Evolutionary conservation across 1,140 invertebrate species (phyloP).

Genomic region (Pogonus chalceus): DNA sequence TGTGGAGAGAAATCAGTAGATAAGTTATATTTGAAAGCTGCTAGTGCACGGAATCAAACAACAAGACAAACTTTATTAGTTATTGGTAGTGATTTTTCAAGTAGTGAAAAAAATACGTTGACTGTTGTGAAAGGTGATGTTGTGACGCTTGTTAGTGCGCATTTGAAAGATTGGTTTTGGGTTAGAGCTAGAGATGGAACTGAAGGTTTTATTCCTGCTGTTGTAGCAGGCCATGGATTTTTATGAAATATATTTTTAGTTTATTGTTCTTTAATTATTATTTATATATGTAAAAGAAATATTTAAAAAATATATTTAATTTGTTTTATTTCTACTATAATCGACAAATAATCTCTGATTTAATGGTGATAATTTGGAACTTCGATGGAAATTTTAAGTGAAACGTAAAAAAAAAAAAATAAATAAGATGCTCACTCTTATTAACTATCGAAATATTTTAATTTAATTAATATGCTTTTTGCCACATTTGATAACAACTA

Average conservation of each 20-base stretch:
- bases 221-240: conserved; percentile 61
- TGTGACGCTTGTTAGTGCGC: conserved; percentile 49
- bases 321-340: too few species aligned
- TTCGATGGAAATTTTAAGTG: too few species aligned
- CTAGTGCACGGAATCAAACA: conserved; percentile 34
- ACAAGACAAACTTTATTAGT: conserved; percentile 54
- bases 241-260: conserved; percentile 45
- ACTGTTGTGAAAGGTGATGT: conserved; percentile 61
- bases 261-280: neutral
- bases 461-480: too few species aligned
- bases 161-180: conserved; percentile 54
- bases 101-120: conserved; percentile 44
- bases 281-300: neutral
- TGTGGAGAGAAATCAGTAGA: conserved; percentile 58
- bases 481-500: too few species aligned
- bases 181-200: conserved; percentile 53
- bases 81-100: conserved; percentile 53
- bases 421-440: too few species aligned
- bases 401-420: too few species aligned
- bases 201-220: conserved; percentile 68
- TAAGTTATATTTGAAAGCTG: conserved; percentile 51
- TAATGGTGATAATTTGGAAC: too few species aligned
- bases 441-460: too few species aligned
- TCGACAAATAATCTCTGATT: too few species aligned
- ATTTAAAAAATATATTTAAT: neutral